Percentiles rank a stretch among this genome's conserved stretches.
Conservation (phyloP, 1,140 invertebrate genomes). For the Coptotermes formosanus region DNA sequence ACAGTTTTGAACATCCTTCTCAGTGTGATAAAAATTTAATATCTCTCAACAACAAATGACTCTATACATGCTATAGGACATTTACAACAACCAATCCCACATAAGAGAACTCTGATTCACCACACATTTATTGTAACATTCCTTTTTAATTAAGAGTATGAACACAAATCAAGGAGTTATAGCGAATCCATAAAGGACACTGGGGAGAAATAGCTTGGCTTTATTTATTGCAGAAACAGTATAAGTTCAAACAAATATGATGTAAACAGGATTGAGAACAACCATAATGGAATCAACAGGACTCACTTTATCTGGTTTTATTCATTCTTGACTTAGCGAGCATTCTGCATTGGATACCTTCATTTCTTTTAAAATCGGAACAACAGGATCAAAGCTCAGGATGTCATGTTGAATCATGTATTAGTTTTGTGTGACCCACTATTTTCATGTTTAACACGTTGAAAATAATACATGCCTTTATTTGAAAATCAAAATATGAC, state of each 20-base stretch:
- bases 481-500: background rate
- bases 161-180: background rate
- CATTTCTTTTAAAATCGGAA: background rate
- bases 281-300: background rate
- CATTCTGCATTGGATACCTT: background rate
- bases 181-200: background rate
- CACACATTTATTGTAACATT: background rate
- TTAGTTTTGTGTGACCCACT: background rate
- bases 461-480: background rate
- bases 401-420: background rate
- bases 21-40: background rate
- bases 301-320: background rate
- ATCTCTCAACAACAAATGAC: background rate
- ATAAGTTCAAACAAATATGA: slow-evolving; percentile 1
- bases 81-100: background rate
- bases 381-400: background rate
- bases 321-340: background rate
- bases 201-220: background rate
- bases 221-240: background rate
- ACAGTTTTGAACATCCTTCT: slow-evolving; percentile 18
- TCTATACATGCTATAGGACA: background rate
- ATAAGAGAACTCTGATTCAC: background rate
- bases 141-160: background rate
- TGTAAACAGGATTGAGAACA: background rate
- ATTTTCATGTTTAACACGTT: background rate